Evolutionary conservation across 1,140 invertebrate species (phyloP), one percentile per base, ranked within the genome.

Genomic region (Tachypleus tridentatus): DNA sequence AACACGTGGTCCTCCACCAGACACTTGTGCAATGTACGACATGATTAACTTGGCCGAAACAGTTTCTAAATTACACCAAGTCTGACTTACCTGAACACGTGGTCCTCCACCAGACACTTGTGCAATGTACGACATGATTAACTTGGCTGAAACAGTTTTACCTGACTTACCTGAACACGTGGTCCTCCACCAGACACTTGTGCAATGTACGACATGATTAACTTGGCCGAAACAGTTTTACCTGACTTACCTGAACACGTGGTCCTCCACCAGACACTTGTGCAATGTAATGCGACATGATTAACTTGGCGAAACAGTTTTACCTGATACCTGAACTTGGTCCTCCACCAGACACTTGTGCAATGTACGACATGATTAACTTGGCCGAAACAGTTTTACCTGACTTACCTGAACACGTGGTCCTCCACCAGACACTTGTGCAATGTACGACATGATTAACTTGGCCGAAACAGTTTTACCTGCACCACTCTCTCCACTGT

Each of bases 391-490:
- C 6, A 7, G 6, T 54, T 54, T 54, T 7, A n/a, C n/a, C n/a
- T 62, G 9, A 51, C 68, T 62, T 67, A 80, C 79, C 74, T 87
- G 84, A 29, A 87, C 86, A 67, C 79, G 79, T 4, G 79, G 73
- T 10, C 85, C 85, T 50, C 87, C 86, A 3, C 86, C 86, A 49
- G 85, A 87, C 3, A 88, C 80, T 71, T 82, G 81, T 3, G 86
- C 80, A 48, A 88, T 82, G 72, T 88, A 89, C 6, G 82, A 80
- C 87, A 89, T 88, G 68, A 89, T 88, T 72, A 83, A 87, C 75
- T 86, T 88, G 5, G 87, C 87, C 56, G 84, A 82, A 6, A 90
- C 86, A 0, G 88, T 91, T 76, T 91, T 91, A 10, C 88, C 88
- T 59, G 88, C 86, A 50, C 88, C 88, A 70, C 85, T 87, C 76